Conservation (phyloP, 2,797 vertebrate species). For the Pagetopsis macropterus region DNA sequence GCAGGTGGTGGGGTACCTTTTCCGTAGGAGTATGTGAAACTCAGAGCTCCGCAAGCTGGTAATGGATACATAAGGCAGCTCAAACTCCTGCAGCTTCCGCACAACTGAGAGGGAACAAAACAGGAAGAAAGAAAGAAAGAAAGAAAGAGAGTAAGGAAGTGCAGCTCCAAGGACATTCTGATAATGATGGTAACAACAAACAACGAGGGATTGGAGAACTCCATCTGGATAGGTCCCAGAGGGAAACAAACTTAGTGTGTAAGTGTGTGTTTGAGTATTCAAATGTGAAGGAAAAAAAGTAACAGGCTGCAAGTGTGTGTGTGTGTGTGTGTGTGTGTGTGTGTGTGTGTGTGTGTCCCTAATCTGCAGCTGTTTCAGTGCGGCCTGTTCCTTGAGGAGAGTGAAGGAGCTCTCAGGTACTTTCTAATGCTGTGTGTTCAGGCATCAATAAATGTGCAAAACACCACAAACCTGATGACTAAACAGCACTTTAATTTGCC, state of each 20-base stretch:
- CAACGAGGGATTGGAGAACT: conserved; percentile 38
- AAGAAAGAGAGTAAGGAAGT: conserved; percentile 11
- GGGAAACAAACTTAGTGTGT: conserved; percentile 19
- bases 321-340: conserved; percentile 16
- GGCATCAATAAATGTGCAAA: conserved; percentile 30
- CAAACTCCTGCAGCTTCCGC: conserved; percentile 97
- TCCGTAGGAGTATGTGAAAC: conserved; percentile 94
- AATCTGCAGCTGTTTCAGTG: conserved; percentile 51
- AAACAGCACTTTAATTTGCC: conserved; percentile 1
- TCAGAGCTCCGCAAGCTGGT: conserved; percentile 92
- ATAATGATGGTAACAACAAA: conserved; percentile 48
- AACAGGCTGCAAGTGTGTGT: conserved; percentile 3
- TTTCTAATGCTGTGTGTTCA: conserved; percentile 12
- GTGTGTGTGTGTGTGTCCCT: conserved; percentile 18
- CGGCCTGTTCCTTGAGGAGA: conserved; percentile 15
- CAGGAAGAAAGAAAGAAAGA: background rate
- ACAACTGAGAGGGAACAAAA: conserved; percentile 83
- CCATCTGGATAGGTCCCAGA: conserved; percentile 55
- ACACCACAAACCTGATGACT: conserved; percentile 15
- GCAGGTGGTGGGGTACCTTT: conserved; percentile 86
- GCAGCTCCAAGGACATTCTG: conserved; percentile 56
- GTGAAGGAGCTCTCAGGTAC: conserved; percentile 37
- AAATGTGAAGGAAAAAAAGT: conserved; percentile 9
- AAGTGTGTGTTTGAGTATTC: conserved; percentile 13
- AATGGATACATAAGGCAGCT: conserved; percentile 96